These are phyloP conservation scores for Polyommatus icarus DNA, from an alignment of 2,888 invertebrate genomes.

Conservation along the genomic window DNA sequence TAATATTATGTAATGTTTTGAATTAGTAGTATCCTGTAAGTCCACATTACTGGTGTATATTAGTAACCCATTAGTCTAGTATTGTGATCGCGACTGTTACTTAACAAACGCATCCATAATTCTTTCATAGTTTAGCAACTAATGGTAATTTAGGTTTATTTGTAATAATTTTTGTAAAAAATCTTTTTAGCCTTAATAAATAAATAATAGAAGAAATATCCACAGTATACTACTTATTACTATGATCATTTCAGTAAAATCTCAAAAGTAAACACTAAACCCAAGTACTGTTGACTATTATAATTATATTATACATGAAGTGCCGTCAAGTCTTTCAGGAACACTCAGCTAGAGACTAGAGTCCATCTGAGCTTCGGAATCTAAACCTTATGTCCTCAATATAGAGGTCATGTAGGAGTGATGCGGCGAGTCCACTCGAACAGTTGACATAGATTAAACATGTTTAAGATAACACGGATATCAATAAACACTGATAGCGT, in stretches of 20 bases:
- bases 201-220: no score
- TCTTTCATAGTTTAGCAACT: no score
- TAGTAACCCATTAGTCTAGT: no score
- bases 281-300: not conserved
- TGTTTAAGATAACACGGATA: conserved; percentile 1
- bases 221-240: not conserved
- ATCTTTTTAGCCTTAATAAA: no score
- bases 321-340: not conserved
- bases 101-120: no score
- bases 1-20: no score
- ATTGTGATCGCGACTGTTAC: no score
- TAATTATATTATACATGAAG: not conserved
- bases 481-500: conserved; percentile 2
- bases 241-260: not conserved
- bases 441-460: not conserved
- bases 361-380: not conserved
- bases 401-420: not conserved
- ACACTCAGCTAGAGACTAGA: not conserved
- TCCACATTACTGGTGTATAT: no score
- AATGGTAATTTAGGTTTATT: no score
- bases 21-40: no score
- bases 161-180: no score
- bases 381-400: not conserved
- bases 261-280: not conserved
- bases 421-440: not conserved